A percentile compares a stretch with the other conserved stretches of the same genome.
These are phyloP conservation scores for Illadopsis cleaveri DNA, from an alignment of 2,113 vertebrate species.

Conservation along the genomic window DNA sequence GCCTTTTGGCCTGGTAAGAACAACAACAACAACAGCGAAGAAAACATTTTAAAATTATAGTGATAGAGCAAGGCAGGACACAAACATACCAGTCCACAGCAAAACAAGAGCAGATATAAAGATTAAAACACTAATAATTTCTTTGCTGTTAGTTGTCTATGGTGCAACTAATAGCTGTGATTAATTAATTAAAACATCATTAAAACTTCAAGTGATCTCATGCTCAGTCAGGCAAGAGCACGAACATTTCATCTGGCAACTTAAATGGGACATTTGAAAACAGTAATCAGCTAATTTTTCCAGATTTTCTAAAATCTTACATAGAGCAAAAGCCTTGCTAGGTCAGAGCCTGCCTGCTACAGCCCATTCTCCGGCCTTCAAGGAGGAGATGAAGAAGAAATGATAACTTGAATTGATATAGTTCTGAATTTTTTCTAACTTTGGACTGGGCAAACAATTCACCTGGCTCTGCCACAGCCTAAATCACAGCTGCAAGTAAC, in stretches of 20 bases:
- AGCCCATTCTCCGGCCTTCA: not conserved
- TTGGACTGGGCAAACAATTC: not conserved
- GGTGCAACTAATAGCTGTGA: not conserved
- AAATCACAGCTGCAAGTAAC: not conserved
- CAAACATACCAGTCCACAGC: not conserved
- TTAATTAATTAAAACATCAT: not conserved
- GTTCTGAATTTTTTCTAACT: not conserved
- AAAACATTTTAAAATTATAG: not conserved
- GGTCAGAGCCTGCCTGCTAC: not conserved
- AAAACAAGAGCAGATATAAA: not conserved
- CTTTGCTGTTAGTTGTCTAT: not conserved
- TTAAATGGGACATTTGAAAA: not conserved
- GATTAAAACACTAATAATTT: not conserved
- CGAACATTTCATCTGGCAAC: not conserved
- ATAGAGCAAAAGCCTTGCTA: not conserved
- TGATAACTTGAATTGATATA: rapidly evolving
- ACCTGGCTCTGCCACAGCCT: not conserved
- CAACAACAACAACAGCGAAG: not conserved
- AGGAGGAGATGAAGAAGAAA: not conserved
- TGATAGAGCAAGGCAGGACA: not conserved
- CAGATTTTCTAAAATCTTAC: not conserved
- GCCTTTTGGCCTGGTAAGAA: not conserved
- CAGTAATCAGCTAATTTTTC: not conserved
- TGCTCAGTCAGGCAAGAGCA: not conserved
- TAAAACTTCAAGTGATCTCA: not conserved